Evolutionary conservation across 2,888 invertebrate species (phyloP).

Genomic region (Oxyteleia sp.): DNA sequence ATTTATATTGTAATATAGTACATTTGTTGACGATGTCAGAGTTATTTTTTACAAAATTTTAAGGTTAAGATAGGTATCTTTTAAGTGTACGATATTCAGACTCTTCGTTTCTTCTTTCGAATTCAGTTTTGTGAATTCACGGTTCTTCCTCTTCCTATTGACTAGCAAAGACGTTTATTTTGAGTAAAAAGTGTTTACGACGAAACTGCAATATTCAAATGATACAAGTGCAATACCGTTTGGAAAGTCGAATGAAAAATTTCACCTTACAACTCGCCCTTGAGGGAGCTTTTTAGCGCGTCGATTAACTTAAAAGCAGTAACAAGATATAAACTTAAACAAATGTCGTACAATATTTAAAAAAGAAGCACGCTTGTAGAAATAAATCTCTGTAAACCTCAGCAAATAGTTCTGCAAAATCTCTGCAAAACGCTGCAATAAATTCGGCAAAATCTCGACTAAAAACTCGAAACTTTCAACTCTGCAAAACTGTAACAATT

Average conservation of each 20-base stretch:
- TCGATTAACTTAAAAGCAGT: background rate
- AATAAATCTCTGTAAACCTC: no score
- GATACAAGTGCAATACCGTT: background rate
- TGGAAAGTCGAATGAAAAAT: background rate
- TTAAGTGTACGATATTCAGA: background rate
- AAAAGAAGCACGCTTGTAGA: no score
- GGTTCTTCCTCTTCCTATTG: constrained; percentile 4
- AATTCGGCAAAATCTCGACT: no score
- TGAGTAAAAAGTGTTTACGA: constrained; percentile 5
- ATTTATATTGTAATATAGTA: background rate
- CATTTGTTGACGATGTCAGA: background rate
- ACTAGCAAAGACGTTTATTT: constrained; percentile 1
- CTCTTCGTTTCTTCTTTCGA: constrained; percentile 1
- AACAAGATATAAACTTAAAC: background rate
- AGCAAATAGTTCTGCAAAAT: no score
- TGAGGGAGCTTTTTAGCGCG: background rate
- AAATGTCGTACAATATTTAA: constrained; percentile 4
- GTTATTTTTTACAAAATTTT: no score
- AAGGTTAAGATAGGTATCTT: constrained; percentile 2
- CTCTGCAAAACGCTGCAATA: no score
- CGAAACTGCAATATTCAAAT: background rate
- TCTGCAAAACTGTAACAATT: no score
- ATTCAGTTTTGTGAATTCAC: constrained; percentile 47
- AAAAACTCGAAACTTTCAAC: no score
- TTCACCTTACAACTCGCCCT: background rate